Percentiles rank a stretch among this genome's conserved stretches.
phyloP scores from a whole-genome alignment of 2,113 vertebrate species.

The Geococcyx californianus region DNA sequence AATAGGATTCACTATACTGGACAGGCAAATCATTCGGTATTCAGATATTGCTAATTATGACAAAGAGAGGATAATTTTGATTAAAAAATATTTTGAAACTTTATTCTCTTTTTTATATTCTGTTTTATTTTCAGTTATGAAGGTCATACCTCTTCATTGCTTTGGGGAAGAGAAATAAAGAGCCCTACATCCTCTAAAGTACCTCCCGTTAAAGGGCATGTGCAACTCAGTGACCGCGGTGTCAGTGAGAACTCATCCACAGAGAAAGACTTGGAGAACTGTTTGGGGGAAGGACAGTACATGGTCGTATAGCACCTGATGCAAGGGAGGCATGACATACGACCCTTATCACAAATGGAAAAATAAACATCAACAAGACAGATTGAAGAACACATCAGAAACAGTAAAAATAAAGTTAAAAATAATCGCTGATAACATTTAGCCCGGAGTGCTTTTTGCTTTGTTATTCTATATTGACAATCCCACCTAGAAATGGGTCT shows the following conservation, averaged over 20 bases:
- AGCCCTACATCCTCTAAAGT: not conserved
- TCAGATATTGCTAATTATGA: not conserved
- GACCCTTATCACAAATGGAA: constrained; percentile 29
- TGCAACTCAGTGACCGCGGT: not conserved
- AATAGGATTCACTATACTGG: not conserved
- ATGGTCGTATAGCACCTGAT: constrained; percentile 34
- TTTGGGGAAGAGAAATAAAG: not conserved
- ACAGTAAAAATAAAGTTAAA: constrained; percentile 51
- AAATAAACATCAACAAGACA: constrained; percentile 68
- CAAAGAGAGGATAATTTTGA: not conserved
- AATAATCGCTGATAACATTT: constrained; percentile 60
- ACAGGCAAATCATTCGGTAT: not conserved
- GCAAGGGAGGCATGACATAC: constrained; percentile 37
- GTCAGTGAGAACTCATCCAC: not conserved
- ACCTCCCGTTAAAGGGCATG: not conserved
- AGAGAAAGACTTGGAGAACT: not conserved
- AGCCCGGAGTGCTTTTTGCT: constrained; percentile 37
- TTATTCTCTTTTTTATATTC: not conserved
- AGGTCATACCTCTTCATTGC: not conserved
- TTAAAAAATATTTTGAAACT: not conserved
- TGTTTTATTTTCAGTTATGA: not conserved
- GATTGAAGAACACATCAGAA: constrained; percentile 64
- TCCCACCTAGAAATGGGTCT: constrained; percentile 33
- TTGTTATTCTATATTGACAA: constrained; percentile 57
- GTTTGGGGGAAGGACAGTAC: constrained; percentile 1